A percentile compares a stretch with the other conserved stretches of the same genome.
phyloP scores from a whole-genome alignment of 2,113 vertebrate species.

The Lepisosteus oculatus region DNA sequence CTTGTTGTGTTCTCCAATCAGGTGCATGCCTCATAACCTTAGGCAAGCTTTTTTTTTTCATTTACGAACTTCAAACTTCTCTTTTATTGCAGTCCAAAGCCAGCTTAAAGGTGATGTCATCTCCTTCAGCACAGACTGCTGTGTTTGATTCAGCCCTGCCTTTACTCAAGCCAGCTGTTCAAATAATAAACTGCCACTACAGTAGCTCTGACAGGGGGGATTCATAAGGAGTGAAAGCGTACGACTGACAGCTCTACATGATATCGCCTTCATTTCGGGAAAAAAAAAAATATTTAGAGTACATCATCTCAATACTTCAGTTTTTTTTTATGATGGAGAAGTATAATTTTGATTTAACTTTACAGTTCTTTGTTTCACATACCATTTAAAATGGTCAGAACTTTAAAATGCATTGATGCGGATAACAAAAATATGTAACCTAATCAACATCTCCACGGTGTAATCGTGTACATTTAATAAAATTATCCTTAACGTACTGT shows the following conservation, averaged over 20 bases:
- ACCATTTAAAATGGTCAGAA: no score
- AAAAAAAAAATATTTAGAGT: slow-evolving; percentile 16
- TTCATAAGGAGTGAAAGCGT: slow-evolving; percentile 74
- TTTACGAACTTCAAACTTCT: slow-evolving; percentile 24
- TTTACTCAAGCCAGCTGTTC: slow-evolving; percentile 73
- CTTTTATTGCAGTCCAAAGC: slow-evolving; percentile 49
- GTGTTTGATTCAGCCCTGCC: slow-evolving; percentile 61
- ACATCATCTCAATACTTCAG: not conserved
- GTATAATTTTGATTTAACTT: no score
- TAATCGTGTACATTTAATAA: no score
- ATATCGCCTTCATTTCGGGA: slow-evolving; percentile 52
- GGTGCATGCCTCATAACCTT: no score
- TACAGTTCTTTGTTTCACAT: no score
- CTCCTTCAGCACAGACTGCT: slow-evolving; percentile 55
- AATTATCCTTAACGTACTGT: no score
- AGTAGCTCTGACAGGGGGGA: slow-evolving; percentile 65
- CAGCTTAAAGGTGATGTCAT: slow-evolving; percentile 57
- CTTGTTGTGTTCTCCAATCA: no score
- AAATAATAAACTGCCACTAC: slow-evolving; percentile 54
- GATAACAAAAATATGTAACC: no score
- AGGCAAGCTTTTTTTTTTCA: no score
- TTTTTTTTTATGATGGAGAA: no score
- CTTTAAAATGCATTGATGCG: no score
- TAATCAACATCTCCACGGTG: no score
- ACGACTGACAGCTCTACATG: slow-evolving; percentile 67